Evolutionary conservation across 2,797 vertebrate species (phyloP).

Genomic region (Ispidina lecontei): DNA sequence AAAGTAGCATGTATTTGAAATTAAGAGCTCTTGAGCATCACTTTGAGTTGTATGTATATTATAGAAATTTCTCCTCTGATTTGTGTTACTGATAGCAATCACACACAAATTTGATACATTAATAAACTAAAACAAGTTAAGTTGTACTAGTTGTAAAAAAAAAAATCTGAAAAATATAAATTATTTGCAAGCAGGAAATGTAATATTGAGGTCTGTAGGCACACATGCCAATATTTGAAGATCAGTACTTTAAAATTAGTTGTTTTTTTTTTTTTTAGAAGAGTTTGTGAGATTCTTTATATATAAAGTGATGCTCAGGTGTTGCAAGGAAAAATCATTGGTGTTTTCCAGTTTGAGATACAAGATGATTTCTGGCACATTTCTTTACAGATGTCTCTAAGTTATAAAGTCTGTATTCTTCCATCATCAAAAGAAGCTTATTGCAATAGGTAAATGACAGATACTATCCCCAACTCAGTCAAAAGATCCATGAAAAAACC

Average conservation of each 20-base stretch:
- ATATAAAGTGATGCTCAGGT: background rate
- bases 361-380: background rate
- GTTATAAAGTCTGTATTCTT: background rate
- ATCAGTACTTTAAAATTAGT: background rate
- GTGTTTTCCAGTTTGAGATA: background rate
- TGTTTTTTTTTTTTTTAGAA: background rate
- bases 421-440: background rate
- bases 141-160: background rate
- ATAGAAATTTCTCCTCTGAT: background rate
- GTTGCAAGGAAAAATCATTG: background rate
- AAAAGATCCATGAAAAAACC: background rate
- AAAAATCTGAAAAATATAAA: background rate
- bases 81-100: background rate
- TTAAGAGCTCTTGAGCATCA: background rate
- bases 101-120: background rate
- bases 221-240: background rate
- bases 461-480: background rate
- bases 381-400: background rate
- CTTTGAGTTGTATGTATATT: background rate
- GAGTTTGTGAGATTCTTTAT: background rate
- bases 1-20: background rate
- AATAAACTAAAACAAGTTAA: background rate
- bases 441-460: background rate
- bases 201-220: background rate
- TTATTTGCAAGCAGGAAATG: background rate